Evolutionary conservation across 2,797 vertebrate genomes (phyloP), one percentile per base, ranked within the genome.

Genomic region (Benthosema pterotum): DNA sequence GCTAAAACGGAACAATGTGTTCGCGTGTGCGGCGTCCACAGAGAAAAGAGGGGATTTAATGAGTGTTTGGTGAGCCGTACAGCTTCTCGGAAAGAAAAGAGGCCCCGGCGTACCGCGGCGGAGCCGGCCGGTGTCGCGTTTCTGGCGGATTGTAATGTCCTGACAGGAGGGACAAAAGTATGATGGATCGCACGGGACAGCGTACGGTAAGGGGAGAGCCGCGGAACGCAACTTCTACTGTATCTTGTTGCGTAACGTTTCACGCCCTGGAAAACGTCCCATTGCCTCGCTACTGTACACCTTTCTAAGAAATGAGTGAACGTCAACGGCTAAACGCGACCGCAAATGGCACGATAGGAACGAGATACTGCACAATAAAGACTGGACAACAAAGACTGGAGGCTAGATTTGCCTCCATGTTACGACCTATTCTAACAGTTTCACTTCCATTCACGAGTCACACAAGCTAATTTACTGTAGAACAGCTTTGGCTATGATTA

Each of bases 121-220:
- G 48, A 28, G 17, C 11, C 51, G 11, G 3, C 1, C 32, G n/a
- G 16, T 22, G 47, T 52, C 14, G 28, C 17, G 3, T 38, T 32
- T 65, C 55, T 52, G 38, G 5, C 46, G 32, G 54, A 51, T 45
- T 38, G 46, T 15, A 38, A 48, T 17, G 45, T 15, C 6, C 25
- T n/a, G 63, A 52, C 55, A 48, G 45, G 11, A 7, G 13, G 25
- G 18, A 47, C 52, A 50, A 42, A 38, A 45, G 18, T 16, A 52
- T 51, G 42, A 74, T 59, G 43, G 51, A 47, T 53, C 19, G 19
- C n/a, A 66, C 32, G 7, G 18, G 18, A 11, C 42, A 25, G 3
- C 13, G 11, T 11, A 5, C 3, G 22, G 57, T 67, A 48, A 59
- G 22, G 32, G 42, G 55, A 58, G 56, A 59, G 28, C 19, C 9